Base-by-base conservation (phyloP, 2,888 invertebrate genomes). In the Cacoxenus indagator region DNA sequence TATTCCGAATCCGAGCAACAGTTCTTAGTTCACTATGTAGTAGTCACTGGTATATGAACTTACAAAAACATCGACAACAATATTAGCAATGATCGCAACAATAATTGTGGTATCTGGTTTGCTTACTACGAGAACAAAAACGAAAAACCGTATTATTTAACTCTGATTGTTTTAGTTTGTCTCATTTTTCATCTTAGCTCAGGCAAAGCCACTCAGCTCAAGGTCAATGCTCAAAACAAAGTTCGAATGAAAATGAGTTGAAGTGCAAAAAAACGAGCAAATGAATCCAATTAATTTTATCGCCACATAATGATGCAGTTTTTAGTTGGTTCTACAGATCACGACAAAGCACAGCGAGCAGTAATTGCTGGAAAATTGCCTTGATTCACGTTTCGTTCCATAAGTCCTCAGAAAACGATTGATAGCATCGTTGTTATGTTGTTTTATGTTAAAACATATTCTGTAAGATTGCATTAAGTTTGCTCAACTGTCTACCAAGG, bases 201-300 rank as follows among this genome's bases (percentile, higher is more conserved):
- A 54, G 59, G 68, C 66, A 43, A 8, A 1, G 43, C n/a, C 9
- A 66, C 69, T 64, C 31, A 31, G 48, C 19, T 65, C 82, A 80
- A 80, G 79, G 79, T 80, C 79, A 80, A 81, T 14, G 83, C 83
- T 48, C 78, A 74, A 75, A 59, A 71, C 73, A 73, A 71, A 73
- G 75, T 73, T 70, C 73, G 73, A 55, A 55, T 19, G 55, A 55
- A 55, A 55, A 27, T 57, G 54, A 67, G 61, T 54, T 45, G 17
- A 17, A 37, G 43, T 24, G 27, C 46, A 54, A 43, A 64, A 66
- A 64, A 67, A 48, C 72, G 64, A 68, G 67, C 67, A 67, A 54
- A 69, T 68, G 67, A 51, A 26, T 65, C 65, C 43, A 37, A 37
- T 68, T 46, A 62, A n/a, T 45, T 61, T 62, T 69, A 43, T 37